Base-by-base conservation (phyloP, 1,140 invertebrate genomes). In the Eurosta solidaginis region DNA sequence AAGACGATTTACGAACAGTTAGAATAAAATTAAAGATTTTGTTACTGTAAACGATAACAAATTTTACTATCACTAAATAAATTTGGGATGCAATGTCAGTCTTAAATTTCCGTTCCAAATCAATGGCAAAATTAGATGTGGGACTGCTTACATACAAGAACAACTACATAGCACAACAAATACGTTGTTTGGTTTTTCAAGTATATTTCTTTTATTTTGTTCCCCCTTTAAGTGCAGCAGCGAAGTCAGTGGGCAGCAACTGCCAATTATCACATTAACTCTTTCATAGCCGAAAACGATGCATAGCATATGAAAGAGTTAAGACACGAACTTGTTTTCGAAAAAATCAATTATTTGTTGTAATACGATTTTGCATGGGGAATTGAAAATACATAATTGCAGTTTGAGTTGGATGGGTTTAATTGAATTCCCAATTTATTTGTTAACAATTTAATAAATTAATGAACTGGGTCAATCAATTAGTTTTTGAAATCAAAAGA, bases 251-350 rank as follows among this genome's bases (percentile, higher is more conserved):
- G 50, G 27, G 22, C 22, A 36, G 54, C 54, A 40, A 33, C 59
- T 40, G 17, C n/a, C 59, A 68, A 68, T 68, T 40, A 68, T 40
- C 59, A 7, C 17, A 10, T 68, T 68, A 33, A 40, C 17, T 17
- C 17, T 3, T 68, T 36, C n/a, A 42, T 36, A 20, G 17, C 14
- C 59, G 33, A 68, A 29, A 42, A 68, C 33, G 59, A 68, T 68
- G 59, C 59, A 33, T 68, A 40, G 33, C 59, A 40, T 40, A 68
- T 68, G 59, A 68, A 68, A 68, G 59, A 68, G 33, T 68, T 68
- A 68, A 40, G 59, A 36, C 59, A 42, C 59, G 40, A 68, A 68
- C 59, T 68, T 68, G 59, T 68, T 68, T 29, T 63, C 4, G 17
- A 25, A n/a, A 29, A 63, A 36, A 63, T 36, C n/a, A 59, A 36